These are phyloP conservation scores for Brassicogethes aeneus DNA, from an alignment of 2,888 invertebrate species.

Conservation along the genomic window DNA sequence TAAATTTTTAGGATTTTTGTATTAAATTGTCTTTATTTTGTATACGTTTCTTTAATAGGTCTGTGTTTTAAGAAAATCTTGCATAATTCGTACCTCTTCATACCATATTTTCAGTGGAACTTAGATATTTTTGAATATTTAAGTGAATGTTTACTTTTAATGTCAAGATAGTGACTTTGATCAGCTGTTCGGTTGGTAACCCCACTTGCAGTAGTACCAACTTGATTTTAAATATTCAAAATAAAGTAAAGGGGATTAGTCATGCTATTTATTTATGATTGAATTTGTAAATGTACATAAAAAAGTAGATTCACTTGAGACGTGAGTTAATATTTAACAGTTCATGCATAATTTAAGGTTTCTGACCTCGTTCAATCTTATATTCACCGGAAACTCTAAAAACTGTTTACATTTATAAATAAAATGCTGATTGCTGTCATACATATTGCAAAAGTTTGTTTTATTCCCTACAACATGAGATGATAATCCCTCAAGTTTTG, in stretches of 20 bases:
- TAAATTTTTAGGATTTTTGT: no score
- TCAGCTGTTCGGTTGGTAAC: no score
- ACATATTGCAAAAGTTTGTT: neutral
- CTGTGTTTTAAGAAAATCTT: no score
- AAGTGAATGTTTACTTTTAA: no score
- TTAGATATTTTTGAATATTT: neutral
- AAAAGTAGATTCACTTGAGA: neutral
- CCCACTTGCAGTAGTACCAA: no score
- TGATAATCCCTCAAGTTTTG: no score
- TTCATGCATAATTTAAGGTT: neutral
- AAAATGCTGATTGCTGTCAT: neutral
- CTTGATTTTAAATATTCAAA: no score
- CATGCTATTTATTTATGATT: neutral
- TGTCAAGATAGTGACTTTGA: no score
- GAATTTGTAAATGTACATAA: neutral
- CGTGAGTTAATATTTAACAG: neutral
- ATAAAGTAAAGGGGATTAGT: no score
- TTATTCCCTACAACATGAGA: no score
- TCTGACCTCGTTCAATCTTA: neutral
- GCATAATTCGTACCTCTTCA: no score
- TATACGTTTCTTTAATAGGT: neutral
- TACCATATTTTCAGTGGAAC: neutral
- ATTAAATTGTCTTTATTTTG: no score
- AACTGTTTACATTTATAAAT: neutral
- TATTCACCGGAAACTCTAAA: neutral